A percentile compares a stretch with the other conserved stretches of the same genome.
Conservation (phyloP, 2,888 invertebrate genomes). For the Phasia obesa region DNA sequence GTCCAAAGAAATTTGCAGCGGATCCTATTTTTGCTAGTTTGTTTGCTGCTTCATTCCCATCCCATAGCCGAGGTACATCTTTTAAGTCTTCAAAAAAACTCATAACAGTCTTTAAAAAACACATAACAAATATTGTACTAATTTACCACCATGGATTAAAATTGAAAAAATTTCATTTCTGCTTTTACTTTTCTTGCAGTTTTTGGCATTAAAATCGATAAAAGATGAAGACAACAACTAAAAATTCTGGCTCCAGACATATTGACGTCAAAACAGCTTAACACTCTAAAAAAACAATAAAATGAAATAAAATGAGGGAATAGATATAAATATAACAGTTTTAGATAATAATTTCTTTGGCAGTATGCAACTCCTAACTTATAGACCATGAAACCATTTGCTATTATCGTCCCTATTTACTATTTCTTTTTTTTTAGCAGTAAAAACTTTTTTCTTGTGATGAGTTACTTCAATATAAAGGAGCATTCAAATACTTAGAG, state of each 20-base stretch:
- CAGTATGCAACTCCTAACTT: constrained; percentile 55
- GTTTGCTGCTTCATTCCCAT: too few species aligned
- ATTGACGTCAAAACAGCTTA: constrained; percentile 52
- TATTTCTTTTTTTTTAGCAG: too few species aligned
- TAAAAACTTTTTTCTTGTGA: background rate
- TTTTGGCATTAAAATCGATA: constrained; percentile 21
- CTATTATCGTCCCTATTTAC: constrained; percentile 31
- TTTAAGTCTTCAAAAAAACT: too few species aligned
- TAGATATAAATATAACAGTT: constrained; percentile 2
- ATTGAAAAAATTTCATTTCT: background rate
- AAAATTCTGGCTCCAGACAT: constrained; percentile 54
- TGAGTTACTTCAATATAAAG: too few species aligned
- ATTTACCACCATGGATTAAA: too few species aligned
- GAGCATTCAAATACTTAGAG: too few species aligned
- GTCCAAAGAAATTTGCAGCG: too few species aligned
- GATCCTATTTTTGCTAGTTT: too few species aligned
- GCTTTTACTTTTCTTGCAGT: background rate
- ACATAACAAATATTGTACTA: too few species aligned
- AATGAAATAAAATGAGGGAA: background rate
- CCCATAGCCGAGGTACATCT: too few species aligned
- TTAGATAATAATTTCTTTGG: constrained; percentile 46
- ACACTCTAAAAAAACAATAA: constrained; percentile 24
- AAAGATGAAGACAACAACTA: constrained; percentile 16
- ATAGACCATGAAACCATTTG: constrained; percentile 58
- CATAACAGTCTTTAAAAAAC: too few species aligned